Evolutionary conservation across 2,888 invertebrate genomes (phyloP).

Genomic region (Euplexia lucipara): DNA sequence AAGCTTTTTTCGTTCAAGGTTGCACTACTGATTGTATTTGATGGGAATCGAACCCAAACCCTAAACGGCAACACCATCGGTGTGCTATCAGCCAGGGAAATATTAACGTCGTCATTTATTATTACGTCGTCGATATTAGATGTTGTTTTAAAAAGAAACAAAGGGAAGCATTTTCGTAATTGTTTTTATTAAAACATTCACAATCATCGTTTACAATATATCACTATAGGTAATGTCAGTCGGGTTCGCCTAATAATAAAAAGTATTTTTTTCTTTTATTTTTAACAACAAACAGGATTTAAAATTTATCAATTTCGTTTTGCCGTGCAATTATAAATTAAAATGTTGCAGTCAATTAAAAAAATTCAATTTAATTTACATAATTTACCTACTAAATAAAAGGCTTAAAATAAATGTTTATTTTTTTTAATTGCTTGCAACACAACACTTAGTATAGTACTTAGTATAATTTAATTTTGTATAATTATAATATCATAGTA

Average conservation of each 20-base stretch:
- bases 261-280: slow-evolving; percentile 58
- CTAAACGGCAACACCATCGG: neutral
- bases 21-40: neutral
- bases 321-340: slow-evolving; percentile 51
- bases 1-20: neutral
- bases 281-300: slow-evolving; percentile 76
- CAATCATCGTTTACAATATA: slow-evolving; percentile 75
- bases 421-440: slow-evolving; percentile 66
- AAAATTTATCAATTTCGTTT: slow-evolving; percentile 64
- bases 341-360: slow-evolving; percentile 64
- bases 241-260: slow-evolving; percentile 77
- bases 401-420: slow-evolving; percentile 22
- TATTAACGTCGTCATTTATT: neutral
- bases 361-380: slow-evolving; percentile 39
- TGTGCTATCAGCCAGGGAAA: neutral
- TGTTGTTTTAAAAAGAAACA: slow-evolving; percentile 37
- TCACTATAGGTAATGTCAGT: slow-evolving; percentile 81
- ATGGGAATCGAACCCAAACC: neutral
- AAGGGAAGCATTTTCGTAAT: slow-evolving; percentile 54
- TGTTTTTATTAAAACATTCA: slow-evolving; percentile 82
- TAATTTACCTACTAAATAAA: slow-evolving; percentile 18
- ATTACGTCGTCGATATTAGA: too few species aligned
- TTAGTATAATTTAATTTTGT: slow-evolving; percentile 54
- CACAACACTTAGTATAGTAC: slow-evolving; percentile 51
- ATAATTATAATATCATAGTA: slow-evolving; percentile 59